Percentiles rank a stretch among this genome's conserved stretches.
These are phyloP conservation scores for Portevinia maculata DNA, from an alignment of 2,888 invertebrate genomes.

Conservation along the genomic window DNA sequence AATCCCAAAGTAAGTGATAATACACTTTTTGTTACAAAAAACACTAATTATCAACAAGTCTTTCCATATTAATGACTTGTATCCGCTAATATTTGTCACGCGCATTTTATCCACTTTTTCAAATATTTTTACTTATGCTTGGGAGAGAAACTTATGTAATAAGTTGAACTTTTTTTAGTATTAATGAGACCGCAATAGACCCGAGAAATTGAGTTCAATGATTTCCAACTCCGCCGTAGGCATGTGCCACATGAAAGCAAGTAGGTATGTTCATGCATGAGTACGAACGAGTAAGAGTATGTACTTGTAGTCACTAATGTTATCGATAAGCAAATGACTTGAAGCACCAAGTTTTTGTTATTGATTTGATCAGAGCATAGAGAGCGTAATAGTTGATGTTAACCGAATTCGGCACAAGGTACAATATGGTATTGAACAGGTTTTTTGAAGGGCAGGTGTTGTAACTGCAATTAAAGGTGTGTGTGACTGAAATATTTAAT, in stretches of 20 bases:
- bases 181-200: slow-evolving; percentile 5
- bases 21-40: no score
- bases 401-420: slow-evolving; percentile 8
- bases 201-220: slow-evolving; percentile 18
- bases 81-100: no score
- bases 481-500: not conserved
- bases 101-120: not conserved
- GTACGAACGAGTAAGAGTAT: not conserved
- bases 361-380: not conserved
- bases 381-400: not conserved
- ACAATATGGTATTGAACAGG: slow-evolving; percentile 9
- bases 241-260: not conserved
- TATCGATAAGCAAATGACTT: slow-evolving; percentile 27
- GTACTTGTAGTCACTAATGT: slow-evolving; percentile 6
- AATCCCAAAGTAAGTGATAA: no score
- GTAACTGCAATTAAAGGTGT: not conserved
- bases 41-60: no score
- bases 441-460: slow-evolving; percentile 16
- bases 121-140: slow-evolving; percentile 1
- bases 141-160: slow-evolving; percentile 22
- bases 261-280: not conserved
- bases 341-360: not conserved
- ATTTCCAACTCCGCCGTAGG: slow-evolving; percentile 8
- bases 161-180: not conserved
- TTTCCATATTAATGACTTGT: no score